Conservation (phyloP, 2,888 invertebrate genomes). For the Drosophila kuntzei region DNA sequence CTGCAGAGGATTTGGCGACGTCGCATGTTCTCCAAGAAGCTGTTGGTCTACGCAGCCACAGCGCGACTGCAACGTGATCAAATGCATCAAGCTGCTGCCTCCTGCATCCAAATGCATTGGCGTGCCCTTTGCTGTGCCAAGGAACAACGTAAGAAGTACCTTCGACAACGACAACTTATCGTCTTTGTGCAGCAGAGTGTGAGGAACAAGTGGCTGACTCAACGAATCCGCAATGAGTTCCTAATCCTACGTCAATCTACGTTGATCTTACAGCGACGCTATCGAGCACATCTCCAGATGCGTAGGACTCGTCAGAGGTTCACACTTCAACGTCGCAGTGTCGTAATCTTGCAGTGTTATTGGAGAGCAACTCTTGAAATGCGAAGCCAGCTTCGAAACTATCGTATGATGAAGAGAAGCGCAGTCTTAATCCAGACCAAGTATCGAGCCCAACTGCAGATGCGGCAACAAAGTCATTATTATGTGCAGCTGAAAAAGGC, state of each 20-base stretch:
- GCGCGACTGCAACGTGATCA: constrained; percentile 69
- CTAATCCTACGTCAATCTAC: constrained; percentile 42
- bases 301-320: constrained; percentile 48
- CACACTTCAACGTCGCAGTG: constrained; percentile 70
- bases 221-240: constrained; percentile 55
- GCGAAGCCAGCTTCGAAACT: constrained; percentile 51
- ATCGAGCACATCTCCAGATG: constrained; percentile 69
- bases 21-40: constrained; percentile 71
- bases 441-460: constrained; percentile 55
- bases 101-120: constrained; percentile 85
- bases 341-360: constrained; percentile 85
- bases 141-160: constrained; percentile 64
- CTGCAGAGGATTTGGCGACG: constrained; percentile 87
- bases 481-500: constrained; percentile 49
- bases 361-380: constrained; percentile 84
- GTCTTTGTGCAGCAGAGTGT: constrained; percentile 65
- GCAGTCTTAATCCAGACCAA: constrained; percentile 21
- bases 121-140: constrained; percentile 65
- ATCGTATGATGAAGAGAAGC: constrained; percentile 11
- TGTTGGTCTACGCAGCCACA: constrained; percentile 67
- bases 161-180: constrained; percentile 43
- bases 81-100: constrained; percentile 67
- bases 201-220: constrained; percentile 67
- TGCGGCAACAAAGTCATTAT: constrained; percentile 43
- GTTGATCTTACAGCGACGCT: constrained; percentile 65